A percentile compares a stretch with the other conserved stretches of the same genome.
Evolutionary conservation across 2,797 vertebrate genomes (phyloP).

Genomic region (Microctenopoma lineatum): DNA sequence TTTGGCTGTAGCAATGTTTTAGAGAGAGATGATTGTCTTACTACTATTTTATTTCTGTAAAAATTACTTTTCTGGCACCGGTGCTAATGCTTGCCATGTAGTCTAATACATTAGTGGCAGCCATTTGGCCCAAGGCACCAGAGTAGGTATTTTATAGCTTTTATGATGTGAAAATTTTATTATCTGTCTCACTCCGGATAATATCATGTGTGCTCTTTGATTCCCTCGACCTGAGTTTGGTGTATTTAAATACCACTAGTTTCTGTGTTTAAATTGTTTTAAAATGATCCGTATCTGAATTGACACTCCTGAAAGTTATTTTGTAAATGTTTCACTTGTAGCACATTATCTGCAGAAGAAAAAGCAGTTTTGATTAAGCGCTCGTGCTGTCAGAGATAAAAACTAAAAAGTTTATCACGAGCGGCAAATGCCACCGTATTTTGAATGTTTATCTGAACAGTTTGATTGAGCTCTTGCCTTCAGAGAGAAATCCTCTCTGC

Average conservation of each 20-base stretch:
- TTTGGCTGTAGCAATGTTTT: constrained; percentile 37
- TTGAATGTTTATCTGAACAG: constrained; percentile 67
- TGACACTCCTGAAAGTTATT: constrained; percentile 49
- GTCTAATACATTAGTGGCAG: constrained; percentile 71
- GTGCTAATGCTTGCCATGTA: constrained; percentile 65
- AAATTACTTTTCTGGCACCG: constrained; percentile 65
- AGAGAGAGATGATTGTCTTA: constrained; percentile 47
- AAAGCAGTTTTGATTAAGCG: constrained; percentile 57
- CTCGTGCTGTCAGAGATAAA: constrained; percentile 57
- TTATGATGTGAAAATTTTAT: constrained; percentile 80
- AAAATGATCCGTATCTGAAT: constrained; percentile 52
- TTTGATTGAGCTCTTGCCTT: constrained; percentile 62
- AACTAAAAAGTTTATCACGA: constrained; percentile 58
- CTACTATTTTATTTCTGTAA: constrained; percentile 62
- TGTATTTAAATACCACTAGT: constrained; percentile 61
- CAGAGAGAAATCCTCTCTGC: constrained; percentile 54
- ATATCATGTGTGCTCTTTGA: constrained; percentile 70
- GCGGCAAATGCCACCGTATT: constrained; percentile 54
- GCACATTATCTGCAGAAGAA: constrained; percentile 35
- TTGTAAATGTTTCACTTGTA: constrained; percentile 53
- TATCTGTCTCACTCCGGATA: constrained; percentile 72
- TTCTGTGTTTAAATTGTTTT: constrained; percentile 61
- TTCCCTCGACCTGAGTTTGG: constrained; percentile 68
- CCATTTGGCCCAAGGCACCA: constrained; percentile 66
- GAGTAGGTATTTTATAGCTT: constrained; percentile 74